These are phyloP conservation scores for Escarpia spicata DNA, from an alignment of 2,888 invertebrate species.

Conservation along the genomic window DNA sequence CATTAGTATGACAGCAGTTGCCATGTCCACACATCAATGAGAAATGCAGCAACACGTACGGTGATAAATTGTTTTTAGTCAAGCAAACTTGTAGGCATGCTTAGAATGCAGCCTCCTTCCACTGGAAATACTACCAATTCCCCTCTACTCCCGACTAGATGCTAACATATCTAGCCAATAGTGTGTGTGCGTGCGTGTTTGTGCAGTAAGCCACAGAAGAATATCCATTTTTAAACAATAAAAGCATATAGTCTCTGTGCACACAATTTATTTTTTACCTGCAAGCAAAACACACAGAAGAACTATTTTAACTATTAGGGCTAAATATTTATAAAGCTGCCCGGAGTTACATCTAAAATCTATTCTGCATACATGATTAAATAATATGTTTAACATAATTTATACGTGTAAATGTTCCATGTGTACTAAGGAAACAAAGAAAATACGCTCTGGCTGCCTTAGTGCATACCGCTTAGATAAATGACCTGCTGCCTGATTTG, in stretches of 20 bases:
- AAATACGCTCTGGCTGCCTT: neutral
- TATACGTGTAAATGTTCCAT: neutral
- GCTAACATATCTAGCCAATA: too few relatives aligned
- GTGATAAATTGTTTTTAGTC: neutral
- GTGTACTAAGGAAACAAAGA: neutral
- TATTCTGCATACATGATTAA: conserved; percentile 7
- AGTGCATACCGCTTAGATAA: neutral
- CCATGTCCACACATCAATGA: neutral
- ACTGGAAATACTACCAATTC: too few relatives aligned
- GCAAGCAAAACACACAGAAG: neutral
- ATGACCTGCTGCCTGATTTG: neutral
- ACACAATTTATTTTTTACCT: neutral
- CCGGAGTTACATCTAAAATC: neutral
- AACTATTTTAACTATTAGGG: neutral
- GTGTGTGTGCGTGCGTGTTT: too few relatives aligned
- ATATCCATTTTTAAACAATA: too few relatives aligned
- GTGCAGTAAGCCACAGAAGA: too few relatives aligned
- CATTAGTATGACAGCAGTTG: neutral
- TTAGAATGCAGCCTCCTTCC: too few relatives aligned
- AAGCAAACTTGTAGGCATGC: too few relatives aligned
- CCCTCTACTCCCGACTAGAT: too few relatives aligned
- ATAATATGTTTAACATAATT: neutral
- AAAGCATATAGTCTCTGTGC: neutral
- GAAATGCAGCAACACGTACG: neutral
- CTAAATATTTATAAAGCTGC: neutral